Percentiles rank a stretch among this genome's conserved stretches.
phyloP scores from a whole-genome alignment of 2,888 invertebrate genomes.

The Clanis bilineata region DNA sequence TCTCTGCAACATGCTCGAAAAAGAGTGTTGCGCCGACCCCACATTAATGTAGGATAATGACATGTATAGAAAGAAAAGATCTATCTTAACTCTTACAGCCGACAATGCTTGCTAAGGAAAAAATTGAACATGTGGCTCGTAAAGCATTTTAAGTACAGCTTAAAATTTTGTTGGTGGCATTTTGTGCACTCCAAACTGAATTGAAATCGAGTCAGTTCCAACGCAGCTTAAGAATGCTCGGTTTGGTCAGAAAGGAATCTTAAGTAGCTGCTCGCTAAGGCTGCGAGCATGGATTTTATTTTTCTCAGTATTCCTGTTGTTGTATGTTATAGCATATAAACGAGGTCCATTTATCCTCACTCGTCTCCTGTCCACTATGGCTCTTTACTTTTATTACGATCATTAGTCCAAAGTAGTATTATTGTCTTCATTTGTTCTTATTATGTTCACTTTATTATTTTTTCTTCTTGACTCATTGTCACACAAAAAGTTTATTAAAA shows the following conservation, averaged over 20 bases:
- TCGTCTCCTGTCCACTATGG: not conserved
- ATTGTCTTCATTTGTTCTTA: slow-evolving; percentile 8
- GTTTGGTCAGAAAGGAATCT: slow-evolving; percentile 26
- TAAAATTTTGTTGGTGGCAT: slow-evolving; percentile 25
- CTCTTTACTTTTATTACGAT: not conserved
- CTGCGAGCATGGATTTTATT: slow-evolving; percentile 15
- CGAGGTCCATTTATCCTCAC: not conserved
- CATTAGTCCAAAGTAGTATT: not conserved
- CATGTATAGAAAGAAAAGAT: too few relatives aligned
- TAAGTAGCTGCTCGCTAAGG: too few relatives aligned
- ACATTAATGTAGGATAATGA: too few relatives aligned
- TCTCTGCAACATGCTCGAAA: too few relatives aligned
- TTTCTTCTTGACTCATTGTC: too few relatives aligned
- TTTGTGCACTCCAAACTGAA: slow-evolving; percentile 28
- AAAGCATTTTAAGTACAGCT: slow-evolving; percentile 23
- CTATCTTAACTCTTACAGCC: too few relatives aligned
- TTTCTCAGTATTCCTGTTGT: not conserved
- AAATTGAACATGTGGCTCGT: slow-evolving; percentile 17
- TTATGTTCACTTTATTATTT: not conserved
- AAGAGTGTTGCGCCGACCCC: too few relatives aligned
- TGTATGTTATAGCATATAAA: not conserved
- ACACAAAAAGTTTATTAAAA: too few relatives aligned
- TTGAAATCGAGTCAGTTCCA: slow-evolving; percentile 27
- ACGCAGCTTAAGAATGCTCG: slow-evolving; percentile 26
- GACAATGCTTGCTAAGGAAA: not conserved